phyloP scores from a whole-genome alignment of 2,888 invertebrate species.

The Anthrax anthrax region DNA sequence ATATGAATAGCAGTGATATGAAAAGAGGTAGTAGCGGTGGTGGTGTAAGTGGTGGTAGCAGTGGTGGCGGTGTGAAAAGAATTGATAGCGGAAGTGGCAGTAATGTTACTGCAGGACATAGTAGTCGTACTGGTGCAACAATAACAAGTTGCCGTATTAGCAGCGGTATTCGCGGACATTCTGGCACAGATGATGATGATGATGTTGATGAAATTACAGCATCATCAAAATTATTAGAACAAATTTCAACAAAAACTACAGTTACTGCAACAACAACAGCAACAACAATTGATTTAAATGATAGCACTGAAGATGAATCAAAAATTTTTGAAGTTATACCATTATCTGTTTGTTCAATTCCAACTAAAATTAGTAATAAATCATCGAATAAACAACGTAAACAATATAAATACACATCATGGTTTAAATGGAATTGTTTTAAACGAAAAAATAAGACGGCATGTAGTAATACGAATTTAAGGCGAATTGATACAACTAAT shows the following conservation, averaged over 20 bases:
- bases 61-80: too few relatives aligned
- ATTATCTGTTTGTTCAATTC: constrained; percentile 42
- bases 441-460: constrained; percentile 7
- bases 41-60: too few relatives aligned
- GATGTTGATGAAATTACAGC: constrained; percentile 10
- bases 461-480: background rate
- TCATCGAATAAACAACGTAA: background rate
- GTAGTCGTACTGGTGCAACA: too few relatives aligned
- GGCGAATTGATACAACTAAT: too few relatives aligned
- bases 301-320: constrained; percentile 21
- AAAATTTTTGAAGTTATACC: constrained; percentile 48
- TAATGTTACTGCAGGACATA: background rate
- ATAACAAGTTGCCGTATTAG: too few relatives aligned
- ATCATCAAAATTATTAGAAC: background rate
- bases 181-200: constrained; percentile 8
- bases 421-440: constrained; percentile 9
- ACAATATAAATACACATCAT: background rate
- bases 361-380: constrained; percentile 17
- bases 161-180: too few relatives aligned
- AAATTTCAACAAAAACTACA: background rate
- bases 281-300: constrained; percentile 17
- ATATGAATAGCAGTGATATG: background rate
- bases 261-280: background rate
- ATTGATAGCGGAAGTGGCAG: constrained; percentile 9
- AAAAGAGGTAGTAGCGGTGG: too few relatives aligned